phyloP scores from a whole-genome alignment of 2,113 vertebrate genomes.

The Dolichallabes microphthalmus region DNA sequence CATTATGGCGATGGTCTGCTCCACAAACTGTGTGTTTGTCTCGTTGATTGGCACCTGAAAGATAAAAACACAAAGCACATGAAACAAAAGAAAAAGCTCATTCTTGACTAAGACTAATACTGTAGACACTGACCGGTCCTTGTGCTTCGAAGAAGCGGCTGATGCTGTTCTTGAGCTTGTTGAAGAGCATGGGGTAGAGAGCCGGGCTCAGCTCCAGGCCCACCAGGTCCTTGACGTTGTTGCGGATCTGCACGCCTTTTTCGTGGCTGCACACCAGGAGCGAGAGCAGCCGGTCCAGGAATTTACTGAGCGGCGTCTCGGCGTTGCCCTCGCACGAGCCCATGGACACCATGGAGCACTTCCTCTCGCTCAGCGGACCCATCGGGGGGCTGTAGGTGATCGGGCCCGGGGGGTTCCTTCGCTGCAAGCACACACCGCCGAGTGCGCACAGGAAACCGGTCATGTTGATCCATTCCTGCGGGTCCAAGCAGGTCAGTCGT shows the following conservation, averaged over 20 bases:
- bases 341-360: slow-evolving; percentile 95
- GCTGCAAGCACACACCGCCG: slow-evolving; percentile 92
- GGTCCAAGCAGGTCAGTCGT: background rate
- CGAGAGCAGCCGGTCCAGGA: slow-evolving; percentile 86
- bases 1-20: slow-evolving; percentile 98
- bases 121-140: slow-evolving; percentile 73
- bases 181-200: slow-evolving; percentile 96
- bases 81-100: background rate
- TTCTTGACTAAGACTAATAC: background rate
- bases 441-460: slow-evolving; percentile 95
- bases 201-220: slow-evolving; percentile 93
- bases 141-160: slow-evolving; percentile 97
- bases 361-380: slow-evolving; percentile 89
- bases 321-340: slow-evolving; percentile 82
- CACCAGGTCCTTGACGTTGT: slow-evolving; percentile 92
- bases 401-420: slow-evolving; percentile 81
- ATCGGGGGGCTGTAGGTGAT: slow-evolving; percentile 96
- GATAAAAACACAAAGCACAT: background rate
- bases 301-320: slow-evolving; percentile 90
- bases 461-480: slow-evolving; percentile 99
- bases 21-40: slow-evolving; percentile 97
- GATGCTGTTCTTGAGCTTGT: slow-evolving; percentile 95
- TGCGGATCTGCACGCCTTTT: slow-evolving; percentile 90
- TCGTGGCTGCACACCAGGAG: slow-evolving; percentile 96
- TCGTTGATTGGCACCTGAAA: slow-evolving; percentile 90